phyloP scores from a whole-genome alignment of 2,888 invertebrate species.

The Nephrotoma flavescens region DNA sequence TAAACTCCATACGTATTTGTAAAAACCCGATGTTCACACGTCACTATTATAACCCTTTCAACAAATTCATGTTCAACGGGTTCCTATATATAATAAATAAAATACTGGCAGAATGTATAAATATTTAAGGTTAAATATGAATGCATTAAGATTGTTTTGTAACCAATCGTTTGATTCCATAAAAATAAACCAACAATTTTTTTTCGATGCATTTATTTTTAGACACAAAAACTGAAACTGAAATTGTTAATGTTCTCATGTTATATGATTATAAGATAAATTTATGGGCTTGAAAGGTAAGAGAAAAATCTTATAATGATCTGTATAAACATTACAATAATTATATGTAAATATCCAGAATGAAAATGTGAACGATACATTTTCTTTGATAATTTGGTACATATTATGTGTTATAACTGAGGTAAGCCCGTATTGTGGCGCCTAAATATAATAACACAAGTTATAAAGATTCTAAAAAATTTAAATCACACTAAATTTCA shows the following conservation, averaged over 20 bases:
- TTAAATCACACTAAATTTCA: background rate
- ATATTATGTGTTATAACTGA: background rate
- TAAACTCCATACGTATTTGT: too few relatives aligned
- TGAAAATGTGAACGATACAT: background rate
- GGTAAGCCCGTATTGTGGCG: background rate
- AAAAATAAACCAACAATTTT: background rate
- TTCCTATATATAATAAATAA: background rate
- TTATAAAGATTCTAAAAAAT: background rate
- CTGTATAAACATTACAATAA: background rate
- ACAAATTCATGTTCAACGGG: background rate
- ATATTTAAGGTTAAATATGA: background rate
- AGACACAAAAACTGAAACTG: background rate
- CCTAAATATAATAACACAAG: background rate
- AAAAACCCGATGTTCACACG: background rate
- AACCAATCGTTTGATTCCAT: background rate
- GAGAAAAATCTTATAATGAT: background rate
- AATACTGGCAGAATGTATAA: background rate
- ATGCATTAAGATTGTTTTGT: background rate
- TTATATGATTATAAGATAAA: background rate
- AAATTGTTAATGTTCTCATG: background rate
- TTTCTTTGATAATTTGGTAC: background rate
- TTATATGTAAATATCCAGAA: background rate
- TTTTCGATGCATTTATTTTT: background rate
- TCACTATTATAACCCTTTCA: background rate
- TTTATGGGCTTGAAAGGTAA: background rate